Conservation (phyloP, 2,797 vertebrate genomes). For the Crotalus adamanteus region DNA sequence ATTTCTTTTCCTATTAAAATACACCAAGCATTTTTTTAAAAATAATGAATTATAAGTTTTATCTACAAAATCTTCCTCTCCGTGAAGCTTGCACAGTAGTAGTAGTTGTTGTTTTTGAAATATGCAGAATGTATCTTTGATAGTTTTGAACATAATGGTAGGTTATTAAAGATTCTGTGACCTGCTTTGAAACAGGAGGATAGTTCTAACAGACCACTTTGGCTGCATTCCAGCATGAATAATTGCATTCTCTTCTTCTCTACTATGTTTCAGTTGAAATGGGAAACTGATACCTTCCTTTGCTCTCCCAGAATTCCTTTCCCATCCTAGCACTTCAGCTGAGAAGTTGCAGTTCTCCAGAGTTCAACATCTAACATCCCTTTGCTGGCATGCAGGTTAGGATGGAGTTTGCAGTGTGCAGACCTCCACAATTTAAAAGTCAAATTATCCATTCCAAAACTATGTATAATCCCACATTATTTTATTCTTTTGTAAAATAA, state of each 20-base stretch:
- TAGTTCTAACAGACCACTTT: slow-evolving; percentile 60
- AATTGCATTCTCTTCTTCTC: slow-evolving; percentile 67
- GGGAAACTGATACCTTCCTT: slow-evolving; percentile 8
- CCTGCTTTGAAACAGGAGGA: slow-evolving; percentile 70
- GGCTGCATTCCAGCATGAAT: slow-evolving; percentile 66
- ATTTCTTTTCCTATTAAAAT: background rate
- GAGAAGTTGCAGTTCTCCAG: background rate
- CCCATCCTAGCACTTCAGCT: slow-evolving; percentile 28
- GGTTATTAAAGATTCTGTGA: slow-evolving; percentile 66
- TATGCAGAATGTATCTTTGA: slow-evolving; percentile 13
- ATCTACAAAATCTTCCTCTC: background rate
- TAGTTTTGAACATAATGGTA: slow-evolving; percentile 41
- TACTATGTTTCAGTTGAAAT: slow-evolving; percentile 56
- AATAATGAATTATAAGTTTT: background rate
- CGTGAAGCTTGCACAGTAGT: background rate
- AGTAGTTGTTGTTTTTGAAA: background rate
- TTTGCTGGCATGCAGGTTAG: background rate
- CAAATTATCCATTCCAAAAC: background rate
- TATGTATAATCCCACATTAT: background rate
- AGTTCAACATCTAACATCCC: background rate
- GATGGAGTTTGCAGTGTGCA: background rate
- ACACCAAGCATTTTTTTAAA: background rate
- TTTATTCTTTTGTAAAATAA: background rate
- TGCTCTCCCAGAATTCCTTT: slow-evolving; percentile 35
- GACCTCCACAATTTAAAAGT: background rate